phyloP scores from a whole-genome alignment of 2,888 invertebrate species.

The Scaptomyza parva region DNA sequence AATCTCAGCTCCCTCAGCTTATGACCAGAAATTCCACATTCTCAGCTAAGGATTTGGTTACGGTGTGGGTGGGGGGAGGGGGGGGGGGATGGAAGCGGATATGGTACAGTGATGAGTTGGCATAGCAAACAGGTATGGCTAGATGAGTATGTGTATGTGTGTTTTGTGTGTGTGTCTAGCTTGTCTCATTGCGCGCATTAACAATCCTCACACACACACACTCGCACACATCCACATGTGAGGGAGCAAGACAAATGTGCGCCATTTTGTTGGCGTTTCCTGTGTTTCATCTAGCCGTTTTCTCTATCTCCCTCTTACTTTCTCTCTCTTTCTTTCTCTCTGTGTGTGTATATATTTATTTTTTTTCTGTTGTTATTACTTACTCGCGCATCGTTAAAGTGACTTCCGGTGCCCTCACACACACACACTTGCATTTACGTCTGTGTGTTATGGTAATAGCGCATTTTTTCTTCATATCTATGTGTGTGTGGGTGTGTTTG shows the following conservation, averaged over 20 bases:
- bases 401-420: slow-evolving; percentile 70
- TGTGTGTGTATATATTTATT: slow-evolving; percentile 11
- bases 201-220: slow-evolving; percentile 24
- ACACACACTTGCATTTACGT: slow-evolving; percentile 19
- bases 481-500: no score
- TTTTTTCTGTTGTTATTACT: slow-evolving; percentile 68
- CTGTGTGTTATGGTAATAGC: slow-evolving; percentile 60
- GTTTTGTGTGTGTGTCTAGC: slow-evolving; percentile 34
- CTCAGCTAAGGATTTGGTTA: slow-evolving; percentile 11
- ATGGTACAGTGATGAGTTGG: slow-evolving; percentile 8
- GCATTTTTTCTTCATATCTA: slow-evolving; percentile 26
- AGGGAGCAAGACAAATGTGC: slow-evolving; percentile 59
- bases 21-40: slow-evolving; percentile 12
- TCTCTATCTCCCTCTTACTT: no score
- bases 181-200: slow-evolving; percentile 60
- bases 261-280: slow-evolving; percentile 65
- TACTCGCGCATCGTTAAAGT: slow-evolving; percentile 80
- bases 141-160: neutral
- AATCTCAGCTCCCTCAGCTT: slow-evolving; percentile 50
- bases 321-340: neutral
- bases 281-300: slow-evolving; percentile 30
- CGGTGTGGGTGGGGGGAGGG: neutral
- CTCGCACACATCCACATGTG: slow-evolving; percentile 13
- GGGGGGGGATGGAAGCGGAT: neutral
- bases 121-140: slow-evolving; percentile 23